A percentile compares a stretch with the other conserved stretches of the same genome.
Evolutionary conservation across 2,797 vertebrate genomes (phyloP).

Genomic region (Siniperca scherzeri): DNA sequence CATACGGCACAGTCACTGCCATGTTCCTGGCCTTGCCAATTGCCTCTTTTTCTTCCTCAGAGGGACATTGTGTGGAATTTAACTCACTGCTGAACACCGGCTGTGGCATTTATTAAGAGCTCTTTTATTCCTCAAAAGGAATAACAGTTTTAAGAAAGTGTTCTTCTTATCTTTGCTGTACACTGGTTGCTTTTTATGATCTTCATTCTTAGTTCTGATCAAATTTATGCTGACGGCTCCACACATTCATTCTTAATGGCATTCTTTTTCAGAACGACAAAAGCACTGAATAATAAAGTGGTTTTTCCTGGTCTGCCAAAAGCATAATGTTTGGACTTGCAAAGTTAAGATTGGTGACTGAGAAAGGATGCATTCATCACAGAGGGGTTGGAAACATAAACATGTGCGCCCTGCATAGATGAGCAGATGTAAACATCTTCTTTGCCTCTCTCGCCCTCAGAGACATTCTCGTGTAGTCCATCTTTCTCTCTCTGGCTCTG

Average conservation of each 20-base stretch:
- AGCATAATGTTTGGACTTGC: slow-evolving; percentile 46
- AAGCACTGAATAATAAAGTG: slow-evolving; percentile 66
- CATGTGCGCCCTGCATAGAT: slow-evolving; percentile 56
- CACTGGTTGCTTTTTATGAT: slow-evolving; percentile 49
- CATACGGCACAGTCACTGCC: background rate
- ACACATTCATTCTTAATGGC: slow-evolving; percentile 63
- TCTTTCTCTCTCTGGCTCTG: slow-evolving; percentile 31
- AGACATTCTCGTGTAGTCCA: slow-evolving; percentile 39
- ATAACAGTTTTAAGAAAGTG: slow-evolving; percentile 25
- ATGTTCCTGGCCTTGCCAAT: background rate
- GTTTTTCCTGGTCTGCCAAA: slow-evolving; percentile 49
- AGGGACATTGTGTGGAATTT: slow-evolving; percentile 9
- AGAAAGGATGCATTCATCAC: slow-evolving; percentile 65
- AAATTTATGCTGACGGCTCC: slow-evolving; percentile 50
- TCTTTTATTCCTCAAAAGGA: slow-evolving; percentile 57
- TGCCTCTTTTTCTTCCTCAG: slow-evolving; percentile 10
- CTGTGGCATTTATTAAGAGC: slow-evolving; percentile 40
- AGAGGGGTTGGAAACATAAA: slow-evolving; percentile 50
- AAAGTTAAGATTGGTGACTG: slow-evolving; percentile 54
- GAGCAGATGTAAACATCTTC: slow-evolving; percentile 66
- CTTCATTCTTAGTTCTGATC: slow-evolving; percentile 41
- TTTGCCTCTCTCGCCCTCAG: slow-evolving; percentile 26
- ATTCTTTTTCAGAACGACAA: slow-evolving; percentile 68
- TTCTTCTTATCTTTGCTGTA: slow-evolving; percentile 50
- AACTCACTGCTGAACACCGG: slow-evolving; percentile 21